These are phyloP conservation scores for Arrhopalites spinosus DNA, from an alignment of 2,888 invertebrate species.

Conservation along the genomic window DNA sequence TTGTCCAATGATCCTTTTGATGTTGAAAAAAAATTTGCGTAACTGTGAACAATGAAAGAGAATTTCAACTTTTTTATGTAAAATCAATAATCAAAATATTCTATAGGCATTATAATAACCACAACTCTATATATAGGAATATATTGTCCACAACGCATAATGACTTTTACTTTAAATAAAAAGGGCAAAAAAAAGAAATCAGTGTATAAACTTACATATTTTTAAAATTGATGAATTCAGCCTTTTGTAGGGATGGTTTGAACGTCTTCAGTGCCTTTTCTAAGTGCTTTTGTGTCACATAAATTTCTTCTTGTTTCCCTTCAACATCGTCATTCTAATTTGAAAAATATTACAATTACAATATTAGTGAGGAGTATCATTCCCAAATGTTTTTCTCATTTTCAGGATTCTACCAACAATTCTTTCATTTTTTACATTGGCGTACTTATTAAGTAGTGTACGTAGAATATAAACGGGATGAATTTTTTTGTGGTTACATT, in stretches of 20 bases:
- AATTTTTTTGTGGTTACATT: too few species aligned
- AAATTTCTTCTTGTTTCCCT: conserved; percentile 21
- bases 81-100: not conserved
- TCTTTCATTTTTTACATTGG: too few species aligned
- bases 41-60: conserved; percentile 24
- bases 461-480: too few species aligned
- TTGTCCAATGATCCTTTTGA: conserved; percentile 7
- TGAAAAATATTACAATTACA: too few species aligned
- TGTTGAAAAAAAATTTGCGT: conserved; percentile 24
- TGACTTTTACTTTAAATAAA: too few species aligned
- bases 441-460: too few species aligned
- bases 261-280: conserved; percentile 71
- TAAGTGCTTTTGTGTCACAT: conserved; percentile 68
- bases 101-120: not conserved
- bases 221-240: conserved; percentile 74
- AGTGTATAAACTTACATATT: conserved; percentile 71
- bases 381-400: too few species aligned
- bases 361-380: too few species aligned
- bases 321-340: not conserved
- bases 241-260: conserved; percentile 74
- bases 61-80: not conserved
- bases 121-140: conserved; percentile 13
- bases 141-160: too few species aligned
- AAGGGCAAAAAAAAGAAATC: conserved; percentile 16
- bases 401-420: too few species aligned